Evolutionary conservation across 1,140 invertebrate genomes (phyloP).

Genomic region (Anastrepha obliqua): DNA sequence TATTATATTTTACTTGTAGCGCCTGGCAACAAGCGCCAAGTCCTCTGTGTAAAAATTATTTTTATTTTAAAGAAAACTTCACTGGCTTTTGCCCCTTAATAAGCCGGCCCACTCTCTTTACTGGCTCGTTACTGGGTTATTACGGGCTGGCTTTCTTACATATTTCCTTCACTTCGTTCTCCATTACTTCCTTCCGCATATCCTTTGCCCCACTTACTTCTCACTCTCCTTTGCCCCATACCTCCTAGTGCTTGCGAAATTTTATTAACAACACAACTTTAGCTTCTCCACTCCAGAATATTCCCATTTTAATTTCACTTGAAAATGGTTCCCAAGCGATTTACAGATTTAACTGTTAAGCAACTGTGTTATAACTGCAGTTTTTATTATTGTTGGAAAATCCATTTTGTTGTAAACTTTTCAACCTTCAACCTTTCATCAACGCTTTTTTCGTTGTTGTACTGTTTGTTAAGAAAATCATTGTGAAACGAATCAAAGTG

Average conservation of each 20-base stretch:
- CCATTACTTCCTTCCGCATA: background rate
- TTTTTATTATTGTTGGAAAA: slow-evolving; percentile 33
- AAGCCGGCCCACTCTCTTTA: background rate
- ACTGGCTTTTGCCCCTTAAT: background rate
- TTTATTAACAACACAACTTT: slow-evolving; percentile 37
- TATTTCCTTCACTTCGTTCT: background rate
- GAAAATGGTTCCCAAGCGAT: slow-evolving; percentile 32
- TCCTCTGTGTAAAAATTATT: background rate
- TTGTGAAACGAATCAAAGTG: slow-evolving; percentile 2
- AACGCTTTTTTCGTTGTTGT: background rate
- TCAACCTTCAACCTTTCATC: slow-evolving; percentile 38
- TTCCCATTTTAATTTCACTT: slow-evolving; percentile 50
- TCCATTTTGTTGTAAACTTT: slow-evolving; percentile 22
- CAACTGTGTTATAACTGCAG: slow-evolving; percentile 21
- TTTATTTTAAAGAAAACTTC: background rate
- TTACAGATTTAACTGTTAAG: slow-evolving; percentile 49
- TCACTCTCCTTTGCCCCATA: background rate
- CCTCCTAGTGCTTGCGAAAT: background rate
- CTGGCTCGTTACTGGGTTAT: background rate
- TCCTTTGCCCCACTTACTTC: background rate
- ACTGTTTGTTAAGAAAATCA: slow-evolving; percentile 21
- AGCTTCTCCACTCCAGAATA: background rate
- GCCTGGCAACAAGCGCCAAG: background rate
- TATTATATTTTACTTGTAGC: slow-evolving; percentile 1
- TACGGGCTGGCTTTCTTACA: background rate